A percentile compares a stretch with the other conserved stretches of the same genome.
Conservation (phyloP, 1,140 invertebrate species). For the Bombus balteatus region DNA sequence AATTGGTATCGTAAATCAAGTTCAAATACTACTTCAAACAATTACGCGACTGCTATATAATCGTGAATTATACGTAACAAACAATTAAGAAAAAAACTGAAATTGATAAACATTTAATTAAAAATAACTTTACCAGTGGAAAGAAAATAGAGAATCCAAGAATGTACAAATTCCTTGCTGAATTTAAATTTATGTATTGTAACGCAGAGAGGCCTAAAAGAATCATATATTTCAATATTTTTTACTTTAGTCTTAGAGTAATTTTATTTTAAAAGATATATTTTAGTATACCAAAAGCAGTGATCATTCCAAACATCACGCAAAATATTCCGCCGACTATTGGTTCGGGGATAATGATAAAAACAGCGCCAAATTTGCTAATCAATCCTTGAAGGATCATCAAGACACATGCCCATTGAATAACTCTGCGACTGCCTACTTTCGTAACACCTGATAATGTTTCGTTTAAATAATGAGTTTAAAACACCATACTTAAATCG, state of each 20-base stretch:
- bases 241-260: background rate
- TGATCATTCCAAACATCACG: constrained; percentile 94
- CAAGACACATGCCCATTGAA: constrained; percentile 90
- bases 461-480: constrained; percentile 1
- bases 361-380: constrained; percentile 92
- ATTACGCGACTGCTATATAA: background rate
- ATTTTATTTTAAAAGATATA: background rate
- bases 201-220: constrained; percentile 89
- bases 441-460: constrained; percentile 80
- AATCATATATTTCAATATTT: background rate
- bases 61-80: background rate
- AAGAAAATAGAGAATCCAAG: constrained; percentile 95
- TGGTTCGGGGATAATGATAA: constrained; percentile 94
- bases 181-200: constrained; percentile 92
- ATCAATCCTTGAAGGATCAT: constrained; percentile 92
- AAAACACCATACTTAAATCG: background rate
- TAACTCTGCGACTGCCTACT: constrained; percentile 93
- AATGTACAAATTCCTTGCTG: constrained; percentile 92
- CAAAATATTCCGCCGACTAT: constrained; percentile 95
- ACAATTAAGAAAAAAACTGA: background rate
- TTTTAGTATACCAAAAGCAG: constrained; percentile 86
- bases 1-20: background rate
- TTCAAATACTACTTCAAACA: background rate
- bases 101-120: background rate
- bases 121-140: constrained; percentile 85